A percentile compares a stretch with the other conserved stretches of the same genome.
Conservation (phyloP, 1,140 invertebrate species). For the Papilio xuthus region DNA sequence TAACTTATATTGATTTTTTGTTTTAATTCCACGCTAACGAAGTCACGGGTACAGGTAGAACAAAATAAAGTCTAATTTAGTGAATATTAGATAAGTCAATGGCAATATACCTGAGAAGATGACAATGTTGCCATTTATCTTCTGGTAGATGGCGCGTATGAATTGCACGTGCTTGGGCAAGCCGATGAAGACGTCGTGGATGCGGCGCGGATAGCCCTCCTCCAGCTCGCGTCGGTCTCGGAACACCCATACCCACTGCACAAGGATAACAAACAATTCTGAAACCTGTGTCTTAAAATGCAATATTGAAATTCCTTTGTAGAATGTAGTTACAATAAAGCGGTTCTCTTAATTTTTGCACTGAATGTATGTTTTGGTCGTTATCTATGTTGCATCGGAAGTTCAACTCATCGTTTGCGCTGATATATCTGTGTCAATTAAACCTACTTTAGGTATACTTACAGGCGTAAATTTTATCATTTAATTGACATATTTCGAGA, state of each 20-base stretch:
- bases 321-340: not conserved
- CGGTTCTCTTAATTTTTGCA: not conserved
- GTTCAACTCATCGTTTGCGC: not conserved
- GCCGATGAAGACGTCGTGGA: slow-evolving; percentile 83
- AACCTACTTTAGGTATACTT: not conserved
- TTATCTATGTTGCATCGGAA: slow-evolving; percentile 3
- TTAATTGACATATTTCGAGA: not conserved
- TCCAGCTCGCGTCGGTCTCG: slow-evolving; percentile 76
- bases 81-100: not conserved
- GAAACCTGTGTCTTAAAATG: not conserved
- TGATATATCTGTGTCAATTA: not conserved
- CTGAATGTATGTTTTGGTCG: not conserved
- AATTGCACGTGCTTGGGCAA: slow-evolving; percentile 83
- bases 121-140: slow-evolving; percentile 86
- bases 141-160: slow-evolving; percentile 90
- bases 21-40: too few relatives aligned
- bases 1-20: too few relatives aligned
- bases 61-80: not conserved
- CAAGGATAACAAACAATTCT: not conserved
- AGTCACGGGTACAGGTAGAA: too few relatives aligned
- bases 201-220: slow-evolving; percentile 83
- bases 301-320: not conserved
- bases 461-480: not conserved
- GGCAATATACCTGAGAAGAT: slow-evolving; percentile 86
- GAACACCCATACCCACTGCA: slow-evolving; percentile 85